phyloP scores from a whole-genome alignment of 2,888 invertebrate genomes.

The Coenonympha glycerion region DNA sequence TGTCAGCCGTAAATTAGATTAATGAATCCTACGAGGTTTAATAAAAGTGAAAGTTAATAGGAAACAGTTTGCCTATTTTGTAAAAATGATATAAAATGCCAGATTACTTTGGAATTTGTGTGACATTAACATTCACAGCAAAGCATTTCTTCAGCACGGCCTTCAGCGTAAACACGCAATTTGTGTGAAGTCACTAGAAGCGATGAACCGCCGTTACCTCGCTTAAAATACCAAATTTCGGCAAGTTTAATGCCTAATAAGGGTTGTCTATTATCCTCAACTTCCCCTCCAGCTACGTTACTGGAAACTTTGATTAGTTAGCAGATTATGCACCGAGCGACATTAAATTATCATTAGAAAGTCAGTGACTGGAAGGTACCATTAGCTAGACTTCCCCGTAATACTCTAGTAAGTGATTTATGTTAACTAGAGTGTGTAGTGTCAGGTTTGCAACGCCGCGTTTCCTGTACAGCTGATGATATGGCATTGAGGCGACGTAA shows the following conservation, averaged over 20 bases:
- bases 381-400: slow-evolving; percentile 44
- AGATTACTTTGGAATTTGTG: no score
- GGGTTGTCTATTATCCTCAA: slow-evolving; percentile 19
- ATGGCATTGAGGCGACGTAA: background rate
- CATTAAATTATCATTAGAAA: slow-evolving; percentile 67
- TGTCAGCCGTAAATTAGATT: slow-evolving; percentile 8
- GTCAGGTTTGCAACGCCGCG: slow-evolving; percentile 45
- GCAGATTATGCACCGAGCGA: slow-evolving; percentile 58
- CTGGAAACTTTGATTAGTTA: slow-evolving; percentile 63
- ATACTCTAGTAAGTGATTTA: slow-evolving; percentile 58
- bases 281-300: slow-evolving; percentile 35
- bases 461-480: slow-evolving; percentile 40
- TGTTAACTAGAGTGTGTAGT: slow-evolving; percentile 56
- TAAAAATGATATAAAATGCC: background rate
- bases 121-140: no score
- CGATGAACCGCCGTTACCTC: slow-evolving; percentile 4
- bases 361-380: slow-evolving; percentile 50
- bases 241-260: slow-evolving; percentile 19
- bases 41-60: no score
- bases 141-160: background rate
- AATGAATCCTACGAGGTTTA: background rate
- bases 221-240: slow-evolving; percentile 9
- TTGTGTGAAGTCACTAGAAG: slow-evolving; percentile 6
- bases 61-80: no score
- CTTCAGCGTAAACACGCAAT: slow-evolving; percentile 2